Evolutionary conservation across 2,797 vertebrate genomes (phyloP).

Genomic region (Trematomus bernacchii): DNA sequence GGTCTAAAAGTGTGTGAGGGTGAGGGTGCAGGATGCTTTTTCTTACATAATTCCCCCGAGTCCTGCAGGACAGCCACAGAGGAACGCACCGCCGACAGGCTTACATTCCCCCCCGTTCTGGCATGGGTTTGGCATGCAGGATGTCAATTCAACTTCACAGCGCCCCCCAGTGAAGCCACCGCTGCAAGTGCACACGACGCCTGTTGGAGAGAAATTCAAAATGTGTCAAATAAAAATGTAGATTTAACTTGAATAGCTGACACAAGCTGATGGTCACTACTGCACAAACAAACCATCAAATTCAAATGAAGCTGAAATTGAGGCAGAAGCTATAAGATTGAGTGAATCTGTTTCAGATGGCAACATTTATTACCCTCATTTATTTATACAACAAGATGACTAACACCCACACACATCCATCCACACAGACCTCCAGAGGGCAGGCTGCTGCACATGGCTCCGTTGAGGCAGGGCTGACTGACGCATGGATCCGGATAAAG

Average conservation of each 20-base stretch:
- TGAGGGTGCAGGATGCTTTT: slow-evolving; percentile 26
- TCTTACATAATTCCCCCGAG: slow-evolving; percentile 93
- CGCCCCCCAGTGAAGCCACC: slow-evolving; percentile 92
- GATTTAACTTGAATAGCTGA: neutral
- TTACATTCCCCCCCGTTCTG: slow-evolving; percentile 92
- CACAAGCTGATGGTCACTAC: neutral
- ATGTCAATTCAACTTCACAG: slow-evolving; percentile 93
- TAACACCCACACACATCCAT: slow-evolving; percentile 48
- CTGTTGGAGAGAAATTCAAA: slow-evolving; percentile 73
- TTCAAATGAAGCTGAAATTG: neutral
- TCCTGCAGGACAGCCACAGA: slow-evolving; percentile 92
- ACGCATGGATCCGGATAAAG: slow-evolving; percentile 91
- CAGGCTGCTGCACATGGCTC: slow-evolving; percentile 88
- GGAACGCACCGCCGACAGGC: slow-evolving; percentile 88
- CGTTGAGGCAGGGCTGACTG: slow-evolving; percentile 92
- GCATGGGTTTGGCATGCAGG: slow-evolving; percentile 95
- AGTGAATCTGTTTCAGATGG: neutral
- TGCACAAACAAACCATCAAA: neutral
- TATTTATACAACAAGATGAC: slow-evolving; percentile 4
- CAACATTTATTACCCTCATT: neutral
- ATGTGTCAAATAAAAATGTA: neutral
- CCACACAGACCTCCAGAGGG: slow-evolving; percentile 89
- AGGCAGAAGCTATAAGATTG: neutral
- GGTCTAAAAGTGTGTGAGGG: slow-evolving; percentile 15
- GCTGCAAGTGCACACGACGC: slow-evolving; percentile 92